A percentile compares a stretch with the other conserved stretches of the same genome.
Evolutionary conservation across 2,113 vertebrate species (phyloP).

Genomic region (Chionis minor): DNA sequence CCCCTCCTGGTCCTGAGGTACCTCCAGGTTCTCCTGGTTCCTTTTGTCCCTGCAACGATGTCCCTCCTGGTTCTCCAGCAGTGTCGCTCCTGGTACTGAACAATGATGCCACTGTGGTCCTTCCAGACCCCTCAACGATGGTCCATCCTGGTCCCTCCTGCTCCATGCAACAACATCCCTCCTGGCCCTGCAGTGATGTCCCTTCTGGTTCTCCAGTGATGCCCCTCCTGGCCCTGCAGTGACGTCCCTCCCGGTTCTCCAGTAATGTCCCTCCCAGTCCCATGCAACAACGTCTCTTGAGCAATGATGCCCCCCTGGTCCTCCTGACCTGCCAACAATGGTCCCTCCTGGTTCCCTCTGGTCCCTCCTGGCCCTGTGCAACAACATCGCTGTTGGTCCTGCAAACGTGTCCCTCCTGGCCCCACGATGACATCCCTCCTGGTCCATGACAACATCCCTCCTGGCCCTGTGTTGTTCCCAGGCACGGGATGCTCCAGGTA

Average conservation of each 20-base stretch:
- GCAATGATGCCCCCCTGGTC: not conserved
- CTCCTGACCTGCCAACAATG: not conserved
- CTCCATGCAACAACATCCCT: not conserved
- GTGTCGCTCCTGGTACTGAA: not conserved
- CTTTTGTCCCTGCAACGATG: not conserved
- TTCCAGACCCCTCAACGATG: not conserved
- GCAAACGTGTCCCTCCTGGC: not conserved
- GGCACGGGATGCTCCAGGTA: not conserved
- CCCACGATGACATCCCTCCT: not conserved
- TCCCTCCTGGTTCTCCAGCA: not conserved
- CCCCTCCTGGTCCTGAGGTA: not conserved
- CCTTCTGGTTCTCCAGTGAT: not conserved
- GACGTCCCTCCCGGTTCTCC: too few species aligned
- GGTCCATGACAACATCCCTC: not conserved
- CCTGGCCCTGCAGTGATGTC: not conserved
- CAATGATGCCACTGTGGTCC: not conserved
- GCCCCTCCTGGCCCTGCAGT: not conserved
- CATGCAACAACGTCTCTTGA: not conserved
- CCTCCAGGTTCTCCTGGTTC: not conserved
- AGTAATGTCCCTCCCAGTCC: too few species aligned
- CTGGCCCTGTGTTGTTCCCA: accelerated
- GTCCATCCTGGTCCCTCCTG: not conserved
- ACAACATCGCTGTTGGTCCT: not conserved
- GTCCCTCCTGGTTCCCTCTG: too few species aligned
- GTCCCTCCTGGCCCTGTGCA: too few species aligned